These are phyloP conservation scores for Triops cancriformis DNA, from an alignment of 1,140 invertebrate species.

Conservation along the genomic window DNA sequence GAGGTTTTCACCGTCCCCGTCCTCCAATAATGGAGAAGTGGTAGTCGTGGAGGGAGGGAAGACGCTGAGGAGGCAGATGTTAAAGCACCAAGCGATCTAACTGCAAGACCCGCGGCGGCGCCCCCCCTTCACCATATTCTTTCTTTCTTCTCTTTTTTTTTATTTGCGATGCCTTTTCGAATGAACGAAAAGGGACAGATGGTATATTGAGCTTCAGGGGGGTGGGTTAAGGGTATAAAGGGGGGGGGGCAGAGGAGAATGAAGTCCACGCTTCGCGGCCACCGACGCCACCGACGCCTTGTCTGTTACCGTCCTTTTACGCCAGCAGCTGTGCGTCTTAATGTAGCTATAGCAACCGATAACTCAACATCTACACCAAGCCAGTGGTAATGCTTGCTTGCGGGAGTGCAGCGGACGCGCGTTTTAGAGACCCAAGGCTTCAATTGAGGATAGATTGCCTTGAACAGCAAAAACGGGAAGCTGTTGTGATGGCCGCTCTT, in stretches of 20 bases:
- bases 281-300: conserved; percentile 8
- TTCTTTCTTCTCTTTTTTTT: not conserved
- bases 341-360: conserved; percentile 9
- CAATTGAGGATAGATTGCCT: conserved; percentile 14
- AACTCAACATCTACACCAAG: not conserved
- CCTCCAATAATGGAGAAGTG: not conserved
- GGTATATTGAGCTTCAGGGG: not conserved
- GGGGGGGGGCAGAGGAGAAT: not conserved
- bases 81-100: conserved; percentile 7
- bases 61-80: not conserved
- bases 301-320: conserved; percentile 8
- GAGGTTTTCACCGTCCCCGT: not conserved
- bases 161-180: conserved; percentile 6
- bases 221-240: not conserved
- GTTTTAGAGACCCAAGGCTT: not conserved
- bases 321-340: conserved; percentile 12
- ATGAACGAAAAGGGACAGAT: conserved; percentile 4
- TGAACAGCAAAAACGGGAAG: not conserved
- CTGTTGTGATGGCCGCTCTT: not conserved
- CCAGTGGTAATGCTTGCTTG: not conserved
- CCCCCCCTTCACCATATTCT: not conserved
- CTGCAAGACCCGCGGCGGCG: not conserved
- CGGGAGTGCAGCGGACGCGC: not conserved
- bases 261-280: not conserved
- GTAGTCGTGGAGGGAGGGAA: not conserved